These are phyloP conservation scores for Chelonoidis abingdonii DNA, from an alignment of 2,113 vertebrate species.

Conservation along the genomic window DNA sequence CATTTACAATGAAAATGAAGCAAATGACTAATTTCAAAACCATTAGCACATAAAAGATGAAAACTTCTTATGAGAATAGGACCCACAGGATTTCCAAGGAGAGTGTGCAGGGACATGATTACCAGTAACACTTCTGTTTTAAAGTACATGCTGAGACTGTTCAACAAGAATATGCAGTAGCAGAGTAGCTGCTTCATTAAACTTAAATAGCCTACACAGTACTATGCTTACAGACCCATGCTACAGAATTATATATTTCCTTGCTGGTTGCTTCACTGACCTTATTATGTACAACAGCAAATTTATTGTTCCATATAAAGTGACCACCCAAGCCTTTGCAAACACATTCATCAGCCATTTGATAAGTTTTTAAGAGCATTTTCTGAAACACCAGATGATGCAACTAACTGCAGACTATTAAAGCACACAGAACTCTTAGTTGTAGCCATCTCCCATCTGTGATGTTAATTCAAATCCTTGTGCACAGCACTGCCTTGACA, in stretches of 20 bases:
- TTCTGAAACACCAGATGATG: conserved; percentile 19
- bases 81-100: conserved; percentile 67
- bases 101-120: conserved; percentile 44
- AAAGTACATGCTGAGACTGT: conserved; percentile 73
- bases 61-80: conserved; percentile 66
- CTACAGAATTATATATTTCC: conserved; percentile 64
- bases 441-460: not conserved
- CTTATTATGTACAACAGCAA: conserved; percentile 66
- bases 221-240: conserved; percentile 58
- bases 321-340: conserved; percentile 62
- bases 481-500: not conserved
- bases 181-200: conserved; percentile 78
- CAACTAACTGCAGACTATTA: conserved; percentile 34
- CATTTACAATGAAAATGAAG: conserved; percentile 69
- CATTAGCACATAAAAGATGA: conserved; percentile 69
- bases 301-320: conserved; percentile 64
- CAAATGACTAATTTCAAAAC: conserved; percentile 72
- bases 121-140: conserved; percentile 69
- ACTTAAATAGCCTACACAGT: conserved; percentile 67
- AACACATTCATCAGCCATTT: conserved; percentile 62
- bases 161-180: conserved; percentile 52
- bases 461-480: not conserved
- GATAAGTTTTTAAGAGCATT: conserved; percentile 26
- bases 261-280: conserved; percentile 73
- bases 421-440: not conserved